Evolutionary conservation across 2,888 invertebrate species (phyloP).

Genomic region (Coecobrya sp.): DNA sequence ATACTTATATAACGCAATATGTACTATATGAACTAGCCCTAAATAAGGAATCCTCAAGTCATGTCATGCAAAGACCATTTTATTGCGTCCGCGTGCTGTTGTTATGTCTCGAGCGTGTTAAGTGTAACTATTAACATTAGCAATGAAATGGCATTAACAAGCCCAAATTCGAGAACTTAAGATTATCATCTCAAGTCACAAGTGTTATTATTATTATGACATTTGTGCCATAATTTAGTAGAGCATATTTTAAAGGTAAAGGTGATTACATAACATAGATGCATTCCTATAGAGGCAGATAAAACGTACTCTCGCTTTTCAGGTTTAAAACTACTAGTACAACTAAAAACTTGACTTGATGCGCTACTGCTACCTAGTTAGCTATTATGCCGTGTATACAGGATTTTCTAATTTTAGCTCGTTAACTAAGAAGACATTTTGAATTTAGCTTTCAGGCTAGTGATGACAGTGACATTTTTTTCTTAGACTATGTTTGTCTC

Average conservation of each 20-base stretch:
- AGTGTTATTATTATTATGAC: slow-evolving; percentile 76
- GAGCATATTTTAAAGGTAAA: slow-evolving; percentile 70
- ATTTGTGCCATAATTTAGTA: slow-evolving; percentile 71
- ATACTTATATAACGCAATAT: not conserved
- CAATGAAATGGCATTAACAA: slow-evolving; percentile 75
- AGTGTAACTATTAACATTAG: slow-evolving; percentile 70
- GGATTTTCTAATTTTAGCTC: slow-evolving; percentile 46
- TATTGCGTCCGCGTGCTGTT: slow-evolving; percentile 75
- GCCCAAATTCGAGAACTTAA: slow-evolving; percentile 67
- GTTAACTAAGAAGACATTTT: slow-evolving; percentile 12
- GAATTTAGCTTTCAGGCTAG: not conserved
- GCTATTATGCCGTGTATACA: slow-evolving; percentile 25
- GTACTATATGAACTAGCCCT: slow-evolving; percentile 51
- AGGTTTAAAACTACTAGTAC: slow-evolving; percentile 11
- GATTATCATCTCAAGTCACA: slow-evolving; percentile 66
- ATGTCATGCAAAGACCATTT: slow-evolving; percentile 78
- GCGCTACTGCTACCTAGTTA: slow-evolving; percentile 50
- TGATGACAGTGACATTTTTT: slow-evolving; percentile 61
- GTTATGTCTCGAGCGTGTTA: slow-evolving; percentile 74
- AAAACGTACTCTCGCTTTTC: slow-evolving; percentile 60
- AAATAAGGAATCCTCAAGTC: slow-evolving; percentile 79
- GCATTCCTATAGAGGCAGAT: not conserved
- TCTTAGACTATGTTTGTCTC: slow-evolving; percentile 22
- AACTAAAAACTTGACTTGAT: slow-evolving; percentile 42
- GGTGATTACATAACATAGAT: slow-evolving; percentile 50